A percentile compares a stretch with the other conserved stretches of the same genome.
Evolutionary conservation across 2,797 vertebrate genomes (phyloP).

Genomic region (Pteropus rufus): DNA sequence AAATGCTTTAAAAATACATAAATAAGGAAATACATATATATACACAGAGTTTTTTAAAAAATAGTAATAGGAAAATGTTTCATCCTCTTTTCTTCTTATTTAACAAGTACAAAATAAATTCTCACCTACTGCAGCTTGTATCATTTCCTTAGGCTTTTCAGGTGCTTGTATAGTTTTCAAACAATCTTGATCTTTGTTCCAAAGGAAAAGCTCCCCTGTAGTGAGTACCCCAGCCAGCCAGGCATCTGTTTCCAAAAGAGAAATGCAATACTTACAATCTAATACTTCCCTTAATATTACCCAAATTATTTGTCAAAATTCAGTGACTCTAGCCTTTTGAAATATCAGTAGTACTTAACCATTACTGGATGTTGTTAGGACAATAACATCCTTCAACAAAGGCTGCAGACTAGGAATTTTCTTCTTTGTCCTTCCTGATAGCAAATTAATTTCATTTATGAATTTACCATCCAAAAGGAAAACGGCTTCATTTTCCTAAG

Average conservation of each 20-base stretch:
- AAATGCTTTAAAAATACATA: too few relatives aligned
- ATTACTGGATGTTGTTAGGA: constrained; percentile 89
- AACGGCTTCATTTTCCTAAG: constrained; percentile 93
- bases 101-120: neutral
- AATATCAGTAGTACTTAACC: constrained; percentile 83
- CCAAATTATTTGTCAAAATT: neutral
- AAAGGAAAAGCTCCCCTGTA: constrained; percentile 95
- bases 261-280: constrained; percentile 45
- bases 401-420: constrained; percentile 89
- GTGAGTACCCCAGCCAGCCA: constrained; percentile 92
- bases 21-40: neutral
- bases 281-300: neutral
- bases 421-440: constrained; percentile 93
- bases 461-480: constrained; percentile 92
- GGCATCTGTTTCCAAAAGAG: constrained; percentile 82
- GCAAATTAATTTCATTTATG: constrained; percentile 93
- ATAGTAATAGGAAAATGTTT: neutral
- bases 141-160: constrained; percentile 83
- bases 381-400: constrained; percentile 87
- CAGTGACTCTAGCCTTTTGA: neutral
- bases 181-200: constrained; percentile 93
- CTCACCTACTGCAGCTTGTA: constrained; percentile 84
- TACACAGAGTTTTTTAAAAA: neutral
- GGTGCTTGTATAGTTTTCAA: constrained; percentile 86
- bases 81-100: neutral